phyloP scores from a whole-genome alignment of 2,888 invertebrate genomes.

The Melanargia galathea region DNA sequence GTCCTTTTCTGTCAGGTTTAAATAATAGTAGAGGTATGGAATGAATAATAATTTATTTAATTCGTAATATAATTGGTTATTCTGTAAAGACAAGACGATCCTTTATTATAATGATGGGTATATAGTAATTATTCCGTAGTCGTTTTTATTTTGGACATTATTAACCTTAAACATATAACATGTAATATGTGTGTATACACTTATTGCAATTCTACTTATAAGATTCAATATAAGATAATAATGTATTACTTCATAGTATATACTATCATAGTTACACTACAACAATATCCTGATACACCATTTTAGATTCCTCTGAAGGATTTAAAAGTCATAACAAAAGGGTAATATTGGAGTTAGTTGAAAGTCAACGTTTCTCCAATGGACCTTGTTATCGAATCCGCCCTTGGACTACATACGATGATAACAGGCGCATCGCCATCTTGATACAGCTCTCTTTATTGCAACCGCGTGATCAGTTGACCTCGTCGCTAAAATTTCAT shows the following conservation, averaged over 20 bases:
- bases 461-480: not conserved
- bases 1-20: slow-evolving; percentile 25
- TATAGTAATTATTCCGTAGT: not conserved
- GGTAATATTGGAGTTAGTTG: not conserved
- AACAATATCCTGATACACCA: too few relatives aligned
- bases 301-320: too few relatives aligned
- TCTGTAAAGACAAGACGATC: not conserved
- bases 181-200: too few relatives aligned
- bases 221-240: not conserved
- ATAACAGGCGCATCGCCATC: slow-evolving; percentile 72
- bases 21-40: slow-evolving; percentile 17
- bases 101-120: not conserved
- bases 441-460: slow-evolving; percentile 22
- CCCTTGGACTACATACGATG: slow-evolving; percentile 76
- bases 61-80: slow-evolving; percentile 12
- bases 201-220: not conserved
- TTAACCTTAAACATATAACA: not conserved
- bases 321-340: not conserved
- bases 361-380: slow-evolving; percentile 34
- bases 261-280: too few relatives aligned
- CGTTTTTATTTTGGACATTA: slow-evolving; percentile 1
- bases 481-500: not conserved
- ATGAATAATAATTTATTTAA: slow-evolving; percentile 29
- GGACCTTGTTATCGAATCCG: slow-evolving; percentile 75
- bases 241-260: too few relatives aligned